Conservation (phyloP, 30 jellyfish, hydroid and myxozoan genomes). For the Turritopsis rubra region DNA sequence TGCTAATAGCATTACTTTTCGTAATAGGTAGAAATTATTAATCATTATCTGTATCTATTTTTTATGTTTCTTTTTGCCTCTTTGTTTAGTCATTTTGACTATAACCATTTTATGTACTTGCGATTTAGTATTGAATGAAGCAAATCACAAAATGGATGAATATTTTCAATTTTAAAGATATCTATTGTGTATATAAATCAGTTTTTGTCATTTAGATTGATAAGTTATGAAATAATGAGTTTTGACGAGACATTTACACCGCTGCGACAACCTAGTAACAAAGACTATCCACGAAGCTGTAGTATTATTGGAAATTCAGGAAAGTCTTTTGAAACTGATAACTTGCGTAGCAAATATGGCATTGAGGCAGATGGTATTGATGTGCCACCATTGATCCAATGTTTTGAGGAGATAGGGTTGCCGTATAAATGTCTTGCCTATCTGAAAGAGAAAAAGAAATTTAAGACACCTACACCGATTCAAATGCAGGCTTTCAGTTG, state of each 20-base stretch:
- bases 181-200: not conserved
- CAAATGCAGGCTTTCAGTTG: slow-evolving; percentile 84
- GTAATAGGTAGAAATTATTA: too few relatives aligned
- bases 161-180: not conserved
- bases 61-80: too few relatives aligned
- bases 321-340: slow-evolving; percentile 18
- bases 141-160: too few relatives aligned
- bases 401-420: slow-evolving; percentile 47
- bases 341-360: slow-evolving; percentile 46
- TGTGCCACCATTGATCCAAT: slow-evolving; percentile 52
- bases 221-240: too few relatives aligned
- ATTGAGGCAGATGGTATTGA: slow-evolving; percentile 65
- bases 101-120: too few relatives aligned
- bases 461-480: slow-evolving; percentile 67
- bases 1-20: too few relatives aligned
- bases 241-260: not conserved
- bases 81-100: too few relatives aligned
- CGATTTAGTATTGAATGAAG: too few relatives aligned
- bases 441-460: slow-evolving; percentile 12
- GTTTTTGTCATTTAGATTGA: not conserved
- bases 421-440: slow-evolving; percentile 28
- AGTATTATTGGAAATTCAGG: not conserved
- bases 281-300: not conserved
- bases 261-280: not conserved
- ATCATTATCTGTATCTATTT: too few relatives aligned